Evolutionary conservation across 2,797 vertebrate genomes (phyloP), one percentile per base, ranked within the genome.

Genomic region (Tragopan temminckii): DNA sequence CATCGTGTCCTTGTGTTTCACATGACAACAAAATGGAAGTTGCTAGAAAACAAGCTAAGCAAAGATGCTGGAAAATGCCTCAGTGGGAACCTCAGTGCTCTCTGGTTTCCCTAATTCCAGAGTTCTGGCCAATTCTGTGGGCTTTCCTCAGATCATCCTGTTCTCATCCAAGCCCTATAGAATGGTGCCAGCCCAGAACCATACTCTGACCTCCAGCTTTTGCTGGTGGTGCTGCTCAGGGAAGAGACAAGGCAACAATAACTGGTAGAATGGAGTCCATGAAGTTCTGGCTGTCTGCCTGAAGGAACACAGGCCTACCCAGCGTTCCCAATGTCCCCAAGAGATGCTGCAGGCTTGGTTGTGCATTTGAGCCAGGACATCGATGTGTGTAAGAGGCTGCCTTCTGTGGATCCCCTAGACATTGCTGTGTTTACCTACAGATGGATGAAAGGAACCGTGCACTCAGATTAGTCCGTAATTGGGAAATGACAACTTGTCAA

Each of bases 351-450:
- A 74, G 33, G 18, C 23, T 61, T 7, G 1, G 9, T 38, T 18
- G 8, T 11, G 5, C 31, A 50, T 55, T 66, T 69, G 42, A 53
- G 12, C 36, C 58, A 87, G 70, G 15, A 72, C 14, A 29, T 5
- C 2, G 23, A 12, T 0, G 0, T 3, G 13, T 14, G 25, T 5
- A 3, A 11, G 40, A 59, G 18, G 24, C 33, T 33, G 62, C 17
- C 40, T 69, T 76, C 45, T 59, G 16, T 2, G 46, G 19, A 27
- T 4, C 20, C 0, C 20, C 17, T 16, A 10, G 18, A 43, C 1
- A 15, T 2, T 23, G 24, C n/a, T 9, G 5, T 4, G 3, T 27
- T 70, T 50, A 70, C 83, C 36, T 80, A 50, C 1, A 75, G 13
- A 1, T 25, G 5, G 13, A 11, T 1, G 33, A n/a, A 58, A 67